Conservation (phyloP, 35 echinoderm and acorn worm species). For the Anneissia japonica region DNA sequence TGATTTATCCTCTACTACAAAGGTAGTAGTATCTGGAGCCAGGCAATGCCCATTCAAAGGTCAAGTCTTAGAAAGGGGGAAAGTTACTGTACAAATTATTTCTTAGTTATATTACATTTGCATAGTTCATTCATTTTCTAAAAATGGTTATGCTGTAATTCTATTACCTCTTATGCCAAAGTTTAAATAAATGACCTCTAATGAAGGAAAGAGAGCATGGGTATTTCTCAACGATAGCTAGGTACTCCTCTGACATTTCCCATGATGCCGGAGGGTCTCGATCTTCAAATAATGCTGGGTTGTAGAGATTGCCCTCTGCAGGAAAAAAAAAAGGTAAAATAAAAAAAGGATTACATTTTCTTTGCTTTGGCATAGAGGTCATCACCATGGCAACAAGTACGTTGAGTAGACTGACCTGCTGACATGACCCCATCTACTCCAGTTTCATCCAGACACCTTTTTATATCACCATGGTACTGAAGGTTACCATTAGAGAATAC, state of each 20-base stretch:
- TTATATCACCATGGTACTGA: constrained; percentile 65
- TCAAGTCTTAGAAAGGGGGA: neutral
- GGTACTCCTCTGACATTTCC: constrained; percentile 65
- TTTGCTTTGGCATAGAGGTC: neutral
- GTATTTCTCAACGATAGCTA: constrained; percentile 67
- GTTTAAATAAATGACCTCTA: constrained; percentile 81
- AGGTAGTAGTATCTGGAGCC: neutral
- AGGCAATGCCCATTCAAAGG: neutral
- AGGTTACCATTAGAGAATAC: constrained; percentile 96
- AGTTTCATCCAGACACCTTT: constrained; percentile 74
- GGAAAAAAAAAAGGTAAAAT: constrained; percentile 1
- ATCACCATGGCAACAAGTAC: no score
- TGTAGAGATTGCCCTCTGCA: constrained; percentile 90
- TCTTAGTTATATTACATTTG: neutral
- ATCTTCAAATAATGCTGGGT: constrained; percentile 86
- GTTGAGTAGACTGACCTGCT: constrained; percentile 31
- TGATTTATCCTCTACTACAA: neutral
- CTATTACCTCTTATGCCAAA: constrained; percentile 82
- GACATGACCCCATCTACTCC: constrained; percentile 89
- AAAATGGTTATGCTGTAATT: neutral
- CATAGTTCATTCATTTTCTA: neutral
- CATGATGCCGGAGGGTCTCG: constrained; percentile 50
- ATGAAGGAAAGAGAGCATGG: constrained; percentile 57
- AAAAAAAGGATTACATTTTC: neutral
- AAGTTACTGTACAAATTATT: neutral